A percentile compares a stretch with the other conserved stretches of the same genome.
phyloP scores from a whole-genome alignment of 1,140 invertebrate species.

The Prorops nasuta region DNA sequence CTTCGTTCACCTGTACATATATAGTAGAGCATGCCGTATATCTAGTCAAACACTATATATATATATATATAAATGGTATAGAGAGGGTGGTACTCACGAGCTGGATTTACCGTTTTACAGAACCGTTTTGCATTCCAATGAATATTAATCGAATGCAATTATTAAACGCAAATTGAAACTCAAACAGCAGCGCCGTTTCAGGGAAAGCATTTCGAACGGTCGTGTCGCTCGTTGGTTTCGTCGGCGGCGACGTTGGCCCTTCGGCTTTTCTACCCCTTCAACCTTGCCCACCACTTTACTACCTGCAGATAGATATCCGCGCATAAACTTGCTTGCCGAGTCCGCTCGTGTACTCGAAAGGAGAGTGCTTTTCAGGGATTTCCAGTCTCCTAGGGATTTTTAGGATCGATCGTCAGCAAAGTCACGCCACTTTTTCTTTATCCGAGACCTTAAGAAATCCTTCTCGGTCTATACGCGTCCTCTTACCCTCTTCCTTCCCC shows the following conservation, averaged over 20 bases:
- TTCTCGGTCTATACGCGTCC: neutral
- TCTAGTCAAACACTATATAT: no score
- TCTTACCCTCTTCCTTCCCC: neutral
- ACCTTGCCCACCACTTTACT: neutral
- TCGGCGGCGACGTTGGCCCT: no score
- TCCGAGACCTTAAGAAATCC: no score
- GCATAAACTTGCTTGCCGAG: neutral
- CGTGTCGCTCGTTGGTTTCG: no score
- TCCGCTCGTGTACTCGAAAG: neutral
- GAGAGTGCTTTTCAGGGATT: slow-evolving; percentile 1
- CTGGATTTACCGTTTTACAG: slow-evolving; percentile 26
- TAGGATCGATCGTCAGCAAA: neutral
- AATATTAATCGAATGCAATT: slow-evolving; percentile 45
- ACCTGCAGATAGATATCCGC: neutral
- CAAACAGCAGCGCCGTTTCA: slow-evolving; percentile 28
- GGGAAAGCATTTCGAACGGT: no score
- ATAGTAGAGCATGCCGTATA: no score
- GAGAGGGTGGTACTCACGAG: neutral
- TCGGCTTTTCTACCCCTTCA: neutral
- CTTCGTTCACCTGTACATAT: no score
- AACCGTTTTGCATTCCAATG: slow-evolving; percentile 40
- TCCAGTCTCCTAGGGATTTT: slow-evolving; percentile 10
- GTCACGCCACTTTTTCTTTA: neutral
- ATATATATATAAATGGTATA: no score
- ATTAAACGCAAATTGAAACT: slow-evolving; percentile 43